These are phyloP conservation scores for Enteromius viviparus DNA, from an alignment of 2,797 vertebrate genomes.

Conservation along the genomic window DNA sequence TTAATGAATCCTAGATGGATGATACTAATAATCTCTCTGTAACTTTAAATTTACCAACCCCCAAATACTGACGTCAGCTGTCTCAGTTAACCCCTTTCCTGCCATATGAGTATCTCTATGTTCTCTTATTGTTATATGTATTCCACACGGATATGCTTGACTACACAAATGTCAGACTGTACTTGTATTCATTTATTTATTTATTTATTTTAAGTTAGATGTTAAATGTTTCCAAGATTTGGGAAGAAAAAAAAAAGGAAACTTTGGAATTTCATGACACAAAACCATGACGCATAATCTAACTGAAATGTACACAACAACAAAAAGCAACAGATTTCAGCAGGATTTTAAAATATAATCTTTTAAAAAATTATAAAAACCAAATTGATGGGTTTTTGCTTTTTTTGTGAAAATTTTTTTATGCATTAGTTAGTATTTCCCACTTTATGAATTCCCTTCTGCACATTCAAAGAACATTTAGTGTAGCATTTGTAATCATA, in stretches of 20 bases:
- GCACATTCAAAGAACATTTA: background rate
- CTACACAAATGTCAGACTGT: background rate
- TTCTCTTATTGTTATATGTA: background rate
- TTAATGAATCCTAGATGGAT: conserved; percentile 2
- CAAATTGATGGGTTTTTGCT: background rate
- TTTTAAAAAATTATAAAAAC: background rate
- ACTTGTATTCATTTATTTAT: background rate
- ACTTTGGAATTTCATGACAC: background rate
- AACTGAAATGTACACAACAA: background rate
- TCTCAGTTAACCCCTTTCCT: conserved; percentile 4
- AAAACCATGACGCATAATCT: background rate
- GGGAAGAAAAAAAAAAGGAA: background rate
- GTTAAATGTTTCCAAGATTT: background rate
- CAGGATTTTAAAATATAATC: background rate
- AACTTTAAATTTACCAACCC: conserved; percentile 24
- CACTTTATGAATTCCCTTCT: background rate
- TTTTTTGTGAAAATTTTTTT: background rate
- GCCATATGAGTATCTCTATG: background rate
- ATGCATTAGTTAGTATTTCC: background rate
- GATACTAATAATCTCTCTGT: background rate
- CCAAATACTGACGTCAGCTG: background rate
- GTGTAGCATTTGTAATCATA: background rate
- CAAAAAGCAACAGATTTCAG: background rate
- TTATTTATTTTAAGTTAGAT: background rate
- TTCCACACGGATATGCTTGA: background rate